phyloP scores from a whole-genome alignment of 1,140 invertebrate genomes.

The Eulimnadia texana region DNA sequence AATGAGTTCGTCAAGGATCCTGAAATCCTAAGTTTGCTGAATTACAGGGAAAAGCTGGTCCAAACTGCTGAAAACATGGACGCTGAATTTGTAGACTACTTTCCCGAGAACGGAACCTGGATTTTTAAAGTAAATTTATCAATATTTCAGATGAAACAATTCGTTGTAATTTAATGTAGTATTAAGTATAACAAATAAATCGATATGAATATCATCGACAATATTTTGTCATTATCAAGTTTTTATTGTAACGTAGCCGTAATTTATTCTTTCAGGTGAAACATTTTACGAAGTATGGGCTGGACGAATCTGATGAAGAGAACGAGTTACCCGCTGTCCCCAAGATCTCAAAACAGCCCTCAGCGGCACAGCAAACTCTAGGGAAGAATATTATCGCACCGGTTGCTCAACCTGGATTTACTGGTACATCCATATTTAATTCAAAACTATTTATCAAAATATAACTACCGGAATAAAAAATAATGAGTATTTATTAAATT shows the following conservation, averaged over 20 bases:
- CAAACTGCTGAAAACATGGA: neutral
- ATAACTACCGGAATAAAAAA: neutral
- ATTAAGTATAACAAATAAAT: no score
- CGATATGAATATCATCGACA: no score
- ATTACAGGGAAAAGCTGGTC: neutral
- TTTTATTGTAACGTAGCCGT: slow-evolving; percentile 2
- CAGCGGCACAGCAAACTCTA: neutral
- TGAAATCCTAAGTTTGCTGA: neutral
- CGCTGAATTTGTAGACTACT: neutral
- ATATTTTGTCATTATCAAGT: no score
- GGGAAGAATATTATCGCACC: no score
- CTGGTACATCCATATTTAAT: neutral
- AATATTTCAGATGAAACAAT: neutral
- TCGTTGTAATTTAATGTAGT: neutral
- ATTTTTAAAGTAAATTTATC: slow-evolving; percentile 47
- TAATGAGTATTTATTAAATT: neutral
- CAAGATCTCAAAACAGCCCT: slow-evolving; percentile 7
- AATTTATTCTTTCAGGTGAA: slow-evolving; percentile 46
- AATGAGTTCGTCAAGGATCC: neutral
- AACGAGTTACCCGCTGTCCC: slow-evolving; percentile 25
- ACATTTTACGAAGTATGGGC: slow-evolving; percentile 93
- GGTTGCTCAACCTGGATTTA: neutral
- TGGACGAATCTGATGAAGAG: slow-evolving; percentile 80
- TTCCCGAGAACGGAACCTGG: neutral
- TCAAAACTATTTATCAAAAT: neutral